phyloP scores from a whole-genome alignment of 2,888 invertebrate genomes.

The Drosophila formosana region DNA sequence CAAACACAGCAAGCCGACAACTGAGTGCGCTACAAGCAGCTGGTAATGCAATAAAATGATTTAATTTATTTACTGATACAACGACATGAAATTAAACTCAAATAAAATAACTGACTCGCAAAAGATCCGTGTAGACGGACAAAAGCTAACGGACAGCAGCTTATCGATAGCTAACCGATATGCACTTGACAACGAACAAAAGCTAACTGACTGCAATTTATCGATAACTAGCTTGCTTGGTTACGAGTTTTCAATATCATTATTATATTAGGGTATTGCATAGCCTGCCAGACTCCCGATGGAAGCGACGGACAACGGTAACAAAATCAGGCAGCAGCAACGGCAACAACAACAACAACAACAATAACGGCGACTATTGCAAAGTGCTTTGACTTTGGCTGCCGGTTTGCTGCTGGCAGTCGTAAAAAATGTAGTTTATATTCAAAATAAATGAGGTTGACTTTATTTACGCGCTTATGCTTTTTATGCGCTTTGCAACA shows the following conservation, averaged over 20 bases:
- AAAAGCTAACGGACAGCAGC: neutral
- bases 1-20: conserved; percentile 7
- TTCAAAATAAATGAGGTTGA: conserved; percentile 80
- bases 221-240: neutral
- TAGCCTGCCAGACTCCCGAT: conserved; percentile 30
- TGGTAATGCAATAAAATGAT: neutral
- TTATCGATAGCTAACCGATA: neutral
- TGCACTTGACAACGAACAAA: neutral
- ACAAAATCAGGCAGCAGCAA: conserved; percentile 27
- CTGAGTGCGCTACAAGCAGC: conserved; percentile 20
- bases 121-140: neutral
- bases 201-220: neutral
- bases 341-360: conserved; percentile 32
- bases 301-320: conserved; percentile 6
- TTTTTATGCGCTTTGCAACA: conserved; percentile 80
- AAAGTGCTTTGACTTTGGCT: conserved; percentile 68
- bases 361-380: conserved; percentile 53
- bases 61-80: conserved; percentile 1
- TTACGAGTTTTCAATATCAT: no score
- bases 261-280: conserved; percentile 11
- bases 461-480: conserved; percentile 81
- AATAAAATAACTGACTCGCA: no score
- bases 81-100: no score
- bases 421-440: conserved; percentile 80
- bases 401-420: conserved; percentile 52